These are phyloP conservation scores for Onychomys torridus DNA, from an alignment of 2,797 vertebrate species.

Conservation along the genomic window DNA sequence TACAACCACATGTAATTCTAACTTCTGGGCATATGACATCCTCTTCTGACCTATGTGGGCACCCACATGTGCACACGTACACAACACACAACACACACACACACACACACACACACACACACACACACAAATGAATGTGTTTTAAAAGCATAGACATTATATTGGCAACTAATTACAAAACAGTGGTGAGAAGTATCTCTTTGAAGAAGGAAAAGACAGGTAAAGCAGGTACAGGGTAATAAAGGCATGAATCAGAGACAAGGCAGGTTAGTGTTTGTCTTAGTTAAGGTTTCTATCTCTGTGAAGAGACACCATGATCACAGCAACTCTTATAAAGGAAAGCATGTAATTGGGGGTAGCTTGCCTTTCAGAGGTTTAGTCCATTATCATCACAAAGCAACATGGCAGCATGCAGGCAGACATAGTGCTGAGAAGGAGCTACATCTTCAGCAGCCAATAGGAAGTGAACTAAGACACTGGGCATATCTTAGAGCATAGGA, in stretches of 20 bases:
- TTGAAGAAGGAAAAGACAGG: constrained; percentile 1
- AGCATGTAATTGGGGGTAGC: neutral
- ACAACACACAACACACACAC: neutral
- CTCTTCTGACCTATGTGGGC: neutral
- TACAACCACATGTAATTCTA: neutral
- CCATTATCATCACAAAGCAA: neutral
- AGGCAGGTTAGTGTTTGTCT: neutral
- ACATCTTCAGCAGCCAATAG: neutral
- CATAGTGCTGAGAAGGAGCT: neutral
- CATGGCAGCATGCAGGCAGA: neutral
- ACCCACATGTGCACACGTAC: too few species aligned
- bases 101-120: too few species aligned
- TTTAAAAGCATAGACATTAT: constrained; percentile 42
- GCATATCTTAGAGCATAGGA: neutral
- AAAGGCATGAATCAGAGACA: constrained; percentile 44
- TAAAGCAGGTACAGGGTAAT: neutral
- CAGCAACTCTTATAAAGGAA: neutral
- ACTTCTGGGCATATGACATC: neutral
- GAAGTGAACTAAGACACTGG: neutral
- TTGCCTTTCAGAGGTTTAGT: neutral
- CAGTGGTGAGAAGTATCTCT: constrained; percentile 9
- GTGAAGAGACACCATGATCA: neutral
- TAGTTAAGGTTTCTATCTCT: neutral
- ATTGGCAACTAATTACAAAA: constrained; percentile 35
- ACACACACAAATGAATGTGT: too few species aligned